These are phyloP conservation scores for Pteronotus mesoamericanus DNA, from an alignment of 2,797 vertebrate genomes.

Conservation along the genomic window DNA sequence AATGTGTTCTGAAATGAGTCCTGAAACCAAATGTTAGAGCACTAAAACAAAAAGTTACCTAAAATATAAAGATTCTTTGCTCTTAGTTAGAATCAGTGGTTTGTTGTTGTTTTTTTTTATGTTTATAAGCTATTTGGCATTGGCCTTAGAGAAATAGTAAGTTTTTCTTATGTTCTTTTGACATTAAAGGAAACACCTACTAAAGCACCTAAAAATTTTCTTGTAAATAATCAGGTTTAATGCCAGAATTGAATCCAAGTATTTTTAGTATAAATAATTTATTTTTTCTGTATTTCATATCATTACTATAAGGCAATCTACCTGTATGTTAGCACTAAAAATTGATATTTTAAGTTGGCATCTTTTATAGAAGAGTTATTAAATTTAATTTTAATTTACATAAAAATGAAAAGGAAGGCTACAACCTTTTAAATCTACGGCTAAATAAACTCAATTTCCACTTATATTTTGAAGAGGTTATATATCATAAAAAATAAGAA, in stretches of 20 bases:
- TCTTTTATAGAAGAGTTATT: neutral
- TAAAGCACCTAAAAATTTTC: neutral
- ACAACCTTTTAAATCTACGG: neutral
- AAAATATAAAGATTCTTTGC: slow-evolving; percentile 13
- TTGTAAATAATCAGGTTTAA: neutral
- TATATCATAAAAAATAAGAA: neutral
- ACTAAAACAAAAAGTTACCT: neutral
- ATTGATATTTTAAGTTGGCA: neutral
- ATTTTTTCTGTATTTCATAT: neutral
- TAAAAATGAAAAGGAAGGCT: neutral
- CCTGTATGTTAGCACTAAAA: neutral
- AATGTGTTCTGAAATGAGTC: neutral
- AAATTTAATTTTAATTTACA: neutral
- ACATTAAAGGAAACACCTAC: neutral
- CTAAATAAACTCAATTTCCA: neutral
- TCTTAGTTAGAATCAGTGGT: neutral
- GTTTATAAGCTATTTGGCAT: neutral
- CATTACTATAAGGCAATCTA: neutral
- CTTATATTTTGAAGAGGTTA: neutral
- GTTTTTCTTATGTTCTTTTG: slow-evolving; percentile 10
- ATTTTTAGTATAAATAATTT: neutral
- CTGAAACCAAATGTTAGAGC: slow-evolving; percentile 18
- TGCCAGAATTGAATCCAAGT: neutral
- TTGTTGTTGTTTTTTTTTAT: neutral
- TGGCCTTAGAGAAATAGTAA: slow-evolving; percentile 16